Evolutionary conservation across 2,113 vertebrate genomes (phyloP).

Genomic region (Datnioides undecimradiatus): DNA sequence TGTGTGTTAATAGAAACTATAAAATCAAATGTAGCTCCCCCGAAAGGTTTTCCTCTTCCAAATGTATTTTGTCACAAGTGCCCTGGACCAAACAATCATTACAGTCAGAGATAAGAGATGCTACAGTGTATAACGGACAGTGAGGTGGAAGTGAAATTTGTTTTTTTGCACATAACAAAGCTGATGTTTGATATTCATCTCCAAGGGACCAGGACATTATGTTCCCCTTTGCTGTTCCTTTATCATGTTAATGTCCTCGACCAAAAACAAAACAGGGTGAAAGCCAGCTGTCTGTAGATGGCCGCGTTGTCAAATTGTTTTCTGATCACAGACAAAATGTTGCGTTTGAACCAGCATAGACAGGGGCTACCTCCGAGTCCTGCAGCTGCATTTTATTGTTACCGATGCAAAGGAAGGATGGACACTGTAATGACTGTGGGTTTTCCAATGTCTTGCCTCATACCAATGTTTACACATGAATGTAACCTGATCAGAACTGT

Average conservation of each 20-base stretch:
- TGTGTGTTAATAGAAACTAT: slow-evolving; percentile 32
- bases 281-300: slow-evolving; percentile 24
- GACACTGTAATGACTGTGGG: slow-evolving; percentile 34
- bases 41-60: slow-evolving; percentile 56
- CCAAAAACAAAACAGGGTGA: slow-evolving; percentile 62
- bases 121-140: neutral
- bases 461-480: slow-evolving; percentile 83
- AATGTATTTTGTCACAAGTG: slow-evolving; percentile 83
- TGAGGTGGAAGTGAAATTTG: neutral
- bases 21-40: slow-evolving; percentile 69
- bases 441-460: slow-evolving; percentile 76
- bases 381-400: slow-evolving; percentile 42
- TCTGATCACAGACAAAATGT: slow-evolving; percentile 38
- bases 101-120: slow-evolving; percentile 20
- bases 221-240: slow-evolving; percentile 9
- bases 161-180: slow-evolving; percentile 67
- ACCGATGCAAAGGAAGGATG: slow-evolving; percentile 43
- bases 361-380: slow-evolving; percentile 59
- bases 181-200: slow-evolving; percentile 14
- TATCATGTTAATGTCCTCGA: slow-evolving; percentile 34
- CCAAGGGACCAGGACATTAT: slow-evolving; percentile 42
- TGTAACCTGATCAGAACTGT: slow-evolving; percentile 79
- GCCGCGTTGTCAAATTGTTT: slow-evolving; percentile 26
- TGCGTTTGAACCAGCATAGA: slow-evolving; percentile 64
- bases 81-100: slow-evolving; percentile 73